Conservation (phyloP, 37 sponge, comb jelly and placozoan genomes). For the Chondrosia reniformis region DNA sequence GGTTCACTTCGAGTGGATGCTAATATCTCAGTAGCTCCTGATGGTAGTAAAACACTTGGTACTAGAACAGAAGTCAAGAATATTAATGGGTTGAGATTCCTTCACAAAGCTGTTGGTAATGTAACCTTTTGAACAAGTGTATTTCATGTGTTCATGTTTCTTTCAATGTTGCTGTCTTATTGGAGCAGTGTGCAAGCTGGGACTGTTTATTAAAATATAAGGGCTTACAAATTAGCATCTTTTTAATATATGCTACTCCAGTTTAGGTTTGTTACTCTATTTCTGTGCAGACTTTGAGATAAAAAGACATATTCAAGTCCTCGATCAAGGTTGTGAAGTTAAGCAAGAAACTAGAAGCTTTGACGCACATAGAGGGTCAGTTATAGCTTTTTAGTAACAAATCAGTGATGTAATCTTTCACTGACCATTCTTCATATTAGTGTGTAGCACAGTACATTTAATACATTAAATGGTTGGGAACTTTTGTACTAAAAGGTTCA, state of each 20-base stretch:
- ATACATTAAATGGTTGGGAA: too few relatives aligned
- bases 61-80: conserved; percentile 62
- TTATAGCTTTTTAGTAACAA: too few relatives aligned
- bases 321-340: conserved; percentile 37
- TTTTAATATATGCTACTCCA: not conserved
- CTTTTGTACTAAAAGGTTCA: too few relatives aligned
- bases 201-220: not conserved
- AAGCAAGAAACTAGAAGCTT: conserved; percentile 53
- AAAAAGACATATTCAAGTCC: conserved; percentile 34
- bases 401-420: too few relatives aligned
- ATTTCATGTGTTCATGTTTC: not conserved
- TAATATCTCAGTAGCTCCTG: conserved; percentile 50
- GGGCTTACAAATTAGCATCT: not conserved
- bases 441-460: too few relatives aligned
- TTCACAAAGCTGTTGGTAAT: conserved; percentile 54
- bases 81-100: conserved; percentile 25
- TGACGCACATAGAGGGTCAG: conserved; percentile 41
- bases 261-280: not conserved
- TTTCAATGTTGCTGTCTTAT: too few relatives aligned
- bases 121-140: not conserved
- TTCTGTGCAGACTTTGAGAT: conserved; percentile 54
- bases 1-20: conserved; percentile 72
- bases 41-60: conserved; percentile 14
- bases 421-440: too few relatives aligned
- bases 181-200: too few relatives aligned